A percentile compares a stretch with the other conserved stretches of the same genome.
Evolutionary conservation across 2,888 invertebrate species (phyloP).

Genomic region (Pherbina coryleti): DNA sequence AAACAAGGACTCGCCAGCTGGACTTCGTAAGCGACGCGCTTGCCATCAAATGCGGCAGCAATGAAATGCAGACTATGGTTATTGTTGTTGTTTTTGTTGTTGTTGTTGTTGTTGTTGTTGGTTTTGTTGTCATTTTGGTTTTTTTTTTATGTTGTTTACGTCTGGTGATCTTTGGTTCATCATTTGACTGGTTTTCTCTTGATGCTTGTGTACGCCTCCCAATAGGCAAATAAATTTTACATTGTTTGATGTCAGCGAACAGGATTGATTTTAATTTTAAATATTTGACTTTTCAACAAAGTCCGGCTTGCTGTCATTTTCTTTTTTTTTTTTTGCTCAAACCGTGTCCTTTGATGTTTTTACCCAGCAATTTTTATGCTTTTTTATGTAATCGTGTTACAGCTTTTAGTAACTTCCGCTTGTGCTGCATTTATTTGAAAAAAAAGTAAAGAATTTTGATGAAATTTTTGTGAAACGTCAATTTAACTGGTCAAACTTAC

Average conservation of each 20-base stretch:
- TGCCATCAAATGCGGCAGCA: neutral
- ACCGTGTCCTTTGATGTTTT: neutral
- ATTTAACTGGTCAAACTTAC: too few species aligned
- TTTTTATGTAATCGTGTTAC: neutral
- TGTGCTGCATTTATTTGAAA: too few species aligned
- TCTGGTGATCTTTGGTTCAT: neutral
- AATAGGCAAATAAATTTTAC: slow-evolving; percentile 48
- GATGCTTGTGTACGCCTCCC: slow-evolving; percentile 8
- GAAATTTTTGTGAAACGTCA: too few species aligned
- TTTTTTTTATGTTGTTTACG: neutral
- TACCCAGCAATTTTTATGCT: neutral
- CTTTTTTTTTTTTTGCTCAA: neutral
- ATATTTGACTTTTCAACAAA: slow-evolving; percentile 24
- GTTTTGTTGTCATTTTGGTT: too few species aligned
- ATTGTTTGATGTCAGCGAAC: slow-evolving; percentile 49
- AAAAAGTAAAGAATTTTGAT: too few species aligned
- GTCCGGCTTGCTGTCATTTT: neutral
- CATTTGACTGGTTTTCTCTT: slow-evolving; percentile 4
- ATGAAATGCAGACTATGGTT: neutral
- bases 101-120: too few species aligned
- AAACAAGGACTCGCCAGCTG: slow-evolving; percentile 11
- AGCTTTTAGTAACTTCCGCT: neutral
- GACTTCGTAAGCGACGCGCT: neutral
- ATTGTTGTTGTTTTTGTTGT: slow-evolving; percentile 17
- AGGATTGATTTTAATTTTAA: slow-evolving; percentile 39